Percentiles rank a stretch among this genome's conserved stretches.
phyloP scores from a whole-genome alignment of 2,888 invertebrate species.

The Calliopum simillimum region DNA sequence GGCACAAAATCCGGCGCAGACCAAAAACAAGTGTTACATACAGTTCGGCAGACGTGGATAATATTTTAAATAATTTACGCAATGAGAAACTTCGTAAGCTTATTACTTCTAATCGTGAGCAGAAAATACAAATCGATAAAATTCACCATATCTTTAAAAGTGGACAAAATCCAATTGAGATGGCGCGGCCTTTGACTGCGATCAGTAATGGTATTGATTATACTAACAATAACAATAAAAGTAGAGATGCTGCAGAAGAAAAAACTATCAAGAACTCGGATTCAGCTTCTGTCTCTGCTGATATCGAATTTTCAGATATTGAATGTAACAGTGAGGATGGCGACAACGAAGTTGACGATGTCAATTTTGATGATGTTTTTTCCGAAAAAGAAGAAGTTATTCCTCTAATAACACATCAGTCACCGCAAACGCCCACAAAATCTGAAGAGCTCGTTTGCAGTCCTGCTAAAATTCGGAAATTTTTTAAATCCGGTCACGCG shows the following conservation, averaged over 20 bases:
- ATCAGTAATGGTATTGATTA: slow-evolving; percentile 50
- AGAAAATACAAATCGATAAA: slow-evolving; percentile 58
- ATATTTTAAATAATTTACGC: slow-evolving; percentile 55
- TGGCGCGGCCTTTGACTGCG: slow-evolving; percentile 60
- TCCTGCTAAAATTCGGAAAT: slow-evolving; percentile 54
- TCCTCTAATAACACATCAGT: slow-evolving; percentile 47
- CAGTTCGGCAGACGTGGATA: slow-evolving; percentile 50
- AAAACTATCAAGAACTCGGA: slow-evolving; percentile 18
- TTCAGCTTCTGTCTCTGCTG: slow-evolving; percentile 11
- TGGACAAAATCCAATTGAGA: slow-evolving; percentile 61
- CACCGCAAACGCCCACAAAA: slow-evolving; percentile 38
- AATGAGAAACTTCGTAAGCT: slow-evolving; percentile 60
- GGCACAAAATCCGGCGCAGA: slow-evolving; percentile 58
- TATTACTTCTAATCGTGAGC: slow-evolving; percentile 56
- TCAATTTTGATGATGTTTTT: slow-evolving; percentile 28
- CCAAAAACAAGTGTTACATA: slow-evolving; percentile 14
- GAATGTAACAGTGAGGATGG: slow-evolving; percentile 50
- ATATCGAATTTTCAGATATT: slow-evolving; percentile 54
- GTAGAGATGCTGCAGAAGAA: not conserved
- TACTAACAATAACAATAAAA: slow-evolving; percentile 46
- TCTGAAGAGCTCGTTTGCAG: slow-evolving; percentile 36
- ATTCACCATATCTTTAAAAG: slow-evolving; percentile 58
- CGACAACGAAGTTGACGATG: too few relatives aligned
- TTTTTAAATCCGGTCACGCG: slow-evolving; percentile 60
- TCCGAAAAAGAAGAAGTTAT: slow-evolving; percentile 50